Conservation (phyloP, 2,113 vertebrate species). For the Psophia crepitans region DNA sequence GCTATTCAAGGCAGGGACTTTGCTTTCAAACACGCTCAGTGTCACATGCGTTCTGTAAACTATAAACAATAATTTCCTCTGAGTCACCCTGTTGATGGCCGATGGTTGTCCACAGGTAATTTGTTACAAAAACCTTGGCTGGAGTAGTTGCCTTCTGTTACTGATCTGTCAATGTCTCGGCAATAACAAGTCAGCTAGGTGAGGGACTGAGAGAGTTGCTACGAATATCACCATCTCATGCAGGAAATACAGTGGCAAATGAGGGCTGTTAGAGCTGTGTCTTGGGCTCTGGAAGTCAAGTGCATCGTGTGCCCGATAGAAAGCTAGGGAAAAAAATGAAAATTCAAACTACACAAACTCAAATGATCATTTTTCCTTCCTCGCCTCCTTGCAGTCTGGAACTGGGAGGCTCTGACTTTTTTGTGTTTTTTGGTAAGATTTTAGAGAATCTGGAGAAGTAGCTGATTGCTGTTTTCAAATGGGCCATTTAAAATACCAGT, state of each 20-base stretch:
- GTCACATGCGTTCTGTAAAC: slow-evolving; percentile 3
- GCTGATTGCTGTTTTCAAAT: not conserved
- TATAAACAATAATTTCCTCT: slow-evolving; percentile 64
- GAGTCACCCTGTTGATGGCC: not conserved
- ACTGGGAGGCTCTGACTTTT: not conserved
- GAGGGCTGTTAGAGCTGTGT: not conserved
- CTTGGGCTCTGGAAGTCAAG: not conserved
- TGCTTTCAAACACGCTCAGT: slow-evolving; percentile 32
- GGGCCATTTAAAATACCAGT: not conserved
- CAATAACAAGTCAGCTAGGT: not conserved
- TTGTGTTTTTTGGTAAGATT: not conserved
- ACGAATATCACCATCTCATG: not conserved
- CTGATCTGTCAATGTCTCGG: not conserved
- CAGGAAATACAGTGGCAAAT: not conserved
- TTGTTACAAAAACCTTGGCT: not conserved
- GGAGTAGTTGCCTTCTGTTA: not conserved
- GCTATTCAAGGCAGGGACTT: slow-evolving; percentile 30
- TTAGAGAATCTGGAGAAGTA: not conserved
- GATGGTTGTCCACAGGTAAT: not conserved
- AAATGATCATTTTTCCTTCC: not conserved
- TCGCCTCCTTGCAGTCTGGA: not conserved
- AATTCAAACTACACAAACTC: not conserved
- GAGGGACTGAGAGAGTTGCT: not conserved
- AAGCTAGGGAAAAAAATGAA: not conserved
- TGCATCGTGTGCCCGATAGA: not conserved